Percentiles rank a stretch among this genome's conserved stretches.
Conservation (phyloP, 2,797 vertebrate species). For the Molossus alvarezi region DNA sequence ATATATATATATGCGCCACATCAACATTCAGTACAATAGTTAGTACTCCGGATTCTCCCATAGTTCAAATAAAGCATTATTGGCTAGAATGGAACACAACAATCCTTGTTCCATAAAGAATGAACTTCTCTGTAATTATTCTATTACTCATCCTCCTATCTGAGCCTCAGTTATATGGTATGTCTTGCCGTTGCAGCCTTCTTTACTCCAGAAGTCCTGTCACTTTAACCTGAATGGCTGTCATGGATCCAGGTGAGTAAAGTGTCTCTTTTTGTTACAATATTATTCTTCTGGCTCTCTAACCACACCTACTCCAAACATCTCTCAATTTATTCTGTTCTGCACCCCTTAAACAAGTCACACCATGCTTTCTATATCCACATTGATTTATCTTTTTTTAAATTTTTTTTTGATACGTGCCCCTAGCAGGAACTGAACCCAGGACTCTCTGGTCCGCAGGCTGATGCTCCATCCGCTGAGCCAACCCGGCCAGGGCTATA, state of each 20-base stretch:
- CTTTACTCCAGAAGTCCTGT: background rate
- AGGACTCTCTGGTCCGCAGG: too few relatives aligned
- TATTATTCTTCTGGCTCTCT: background rate
- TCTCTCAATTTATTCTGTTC: slow-evolving; percentile 17
- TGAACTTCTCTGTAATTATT: background rate
- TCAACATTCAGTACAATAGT: background rate
- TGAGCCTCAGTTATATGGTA: background rate
- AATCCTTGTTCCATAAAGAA: slow-evolving; percentile 7
- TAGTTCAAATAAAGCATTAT: background rate
- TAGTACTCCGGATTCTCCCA: background rate
- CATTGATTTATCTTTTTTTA: background rate
- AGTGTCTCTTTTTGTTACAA: background rate
- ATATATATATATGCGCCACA: background rate
- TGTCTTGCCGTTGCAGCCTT: background rate
- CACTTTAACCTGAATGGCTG: slow-evolving; percentile 5
- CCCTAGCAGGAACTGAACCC: too few relatives aligned
- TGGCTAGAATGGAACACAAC: background rate
- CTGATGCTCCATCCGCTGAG: too few relatives aligned
- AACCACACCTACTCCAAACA: background rate
- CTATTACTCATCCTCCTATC: background rate
- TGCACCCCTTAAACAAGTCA: background rate
- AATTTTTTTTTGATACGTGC: too few relatives aligned
- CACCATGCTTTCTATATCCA: background rate
- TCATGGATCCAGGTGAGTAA: background rate
- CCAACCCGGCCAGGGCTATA: too few relatives aligned